These are phyloP conservation scores for Acrobasis suavella DNA, from an alignment of 2,888 invertebrate species.

Conservation along the genomic window DNA sequence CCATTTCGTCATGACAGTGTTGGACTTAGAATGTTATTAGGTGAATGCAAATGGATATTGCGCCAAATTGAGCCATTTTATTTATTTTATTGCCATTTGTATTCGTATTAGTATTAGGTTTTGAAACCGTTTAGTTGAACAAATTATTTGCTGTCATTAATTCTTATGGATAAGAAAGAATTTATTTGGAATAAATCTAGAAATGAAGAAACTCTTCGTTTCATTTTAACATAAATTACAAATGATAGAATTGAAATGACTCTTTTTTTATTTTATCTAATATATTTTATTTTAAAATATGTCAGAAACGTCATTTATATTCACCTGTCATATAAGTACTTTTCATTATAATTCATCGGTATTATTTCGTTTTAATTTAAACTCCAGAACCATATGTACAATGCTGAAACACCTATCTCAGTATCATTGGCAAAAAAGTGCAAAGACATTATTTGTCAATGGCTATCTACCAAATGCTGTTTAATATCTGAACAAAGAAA, in stretches of 20 bases:
- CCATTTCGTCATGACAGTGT: constrained; percentile 50
- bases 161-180: not conserved
- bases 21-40: constrained; percentile 15
- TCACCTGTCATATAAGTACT: too few relatives aligned
- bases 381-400: too few relatives aligned
- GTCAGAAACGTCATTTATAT: too few relatives aligned
- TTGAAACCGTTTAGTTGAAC: not conserved
- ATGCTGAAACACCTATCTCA: too few relatives aligned
- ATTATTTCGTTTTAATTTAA: too few relatives aligned
- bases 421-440: too few relatives aligned
- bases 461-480: not conserved
- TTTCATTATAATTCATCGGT: too few relatives aligned
- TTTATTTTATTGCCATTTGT: constrained; percentile 12
- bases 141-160: not conserved
- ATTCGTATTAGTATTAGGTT: not conserved
- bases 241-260: too few relatives aligned
- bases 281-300: too few relatives aligned
- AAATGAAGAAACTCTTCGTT: not conserved
- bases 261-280: too few relatives aligned
- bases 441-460: not conserved
- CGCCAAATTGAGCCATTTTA: constrained; percentile 16
- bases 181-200: not conserved
- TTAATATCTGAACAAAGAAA: not conserved
- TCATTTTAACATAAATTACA: too few relatives aligned
- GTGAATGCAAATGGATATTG: constrained; percentile 23